Percentiles rank a stretch among this genome's conserved stretches.
Conservation (phyloP, 2,113 vertebrate species). For the Clarias batrachus region DNA sequence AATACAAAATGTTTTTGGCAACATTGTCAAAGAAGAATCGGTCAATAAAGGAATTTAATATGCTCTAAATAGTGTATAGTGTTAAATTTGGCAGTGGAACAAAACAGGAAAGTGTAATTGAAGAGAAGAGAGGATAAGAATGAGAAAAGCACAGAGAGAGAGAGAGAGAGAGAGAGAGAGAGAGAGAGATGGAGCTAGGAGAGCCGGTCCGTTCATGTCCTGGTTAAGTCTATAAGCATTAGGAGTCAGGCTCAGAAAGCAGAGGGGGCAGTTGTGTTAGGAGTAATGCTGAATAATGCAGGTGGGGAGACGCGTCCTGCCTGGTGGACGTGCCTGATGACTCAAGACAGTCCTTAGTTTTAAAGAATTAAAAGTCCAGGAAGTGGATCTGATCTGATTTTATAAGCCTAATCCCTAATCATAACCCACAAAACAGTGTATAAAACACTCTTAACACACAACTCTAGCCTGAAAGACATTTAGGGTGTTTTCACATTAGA, state of each 20-base stretch:
- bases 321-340: background rate
- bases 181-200: background rate
- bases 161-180: background rate
- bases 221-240: slow-evolving; percentile 49
- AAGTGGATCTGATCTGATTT: background rate
- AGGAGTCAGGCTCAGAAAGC: slow-evolving; percentile 26
- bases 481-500: too few relatives aligned
- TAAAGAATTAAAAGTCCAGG: background rate
- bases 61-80: background rate
- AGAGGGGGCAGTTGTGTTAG: slow-evolving; percentile 25
- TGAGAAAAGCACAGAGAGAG: background rate
- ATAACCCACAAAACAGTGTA: background rate
- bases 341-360: background rate
- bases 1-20: background rate
- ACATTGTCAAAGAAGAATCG: background rate
- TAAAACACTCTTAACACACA: background rate
- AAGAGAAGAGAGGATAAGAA: background rate
- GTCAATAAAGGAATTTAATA: background rate
- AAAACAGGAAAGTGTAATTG: background rate
- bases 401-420: background rate
- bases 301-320: background rate
- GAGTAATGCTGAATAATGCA: slow-evolving; percentile 55
- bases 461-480: background rate
- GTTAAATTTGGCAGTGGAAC: background rate
- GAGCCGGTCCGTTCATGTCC: slow-evolving; percentile 27